Evolutionary conservation across 2,797 vertebrate genomes (phyloP).

Genomic region (Urophycis tenuis): DNA sequence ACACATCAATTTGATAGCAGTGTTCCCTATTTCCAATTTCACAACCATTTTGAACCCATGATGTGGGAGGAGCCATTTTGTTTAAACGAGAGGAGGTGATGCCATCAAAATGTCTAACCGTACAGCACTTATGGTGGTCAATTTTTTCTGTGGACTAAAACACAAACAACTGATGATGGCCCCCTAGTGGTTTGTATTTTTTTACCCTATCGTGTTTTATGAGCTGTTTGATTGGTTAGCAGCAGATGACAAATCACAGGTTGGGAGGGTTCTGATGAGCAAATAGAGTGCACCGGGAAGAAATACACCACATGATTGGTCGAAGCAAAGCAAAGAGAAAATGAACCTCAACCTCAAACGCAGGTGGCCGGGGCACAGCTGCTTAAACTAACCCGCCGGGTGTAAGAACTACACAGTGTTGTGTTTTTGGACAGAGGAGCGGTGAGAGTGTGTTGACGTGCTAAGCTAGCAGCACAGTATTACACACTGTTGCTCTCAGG

Average conservation of each 20-base stretch:
- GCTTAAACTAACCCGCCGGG: not conserved
- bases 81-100: not conserved
- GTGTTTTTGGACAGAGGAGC: not conserved
- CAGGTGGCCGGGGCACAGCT: not conserved
- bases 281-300: no score
- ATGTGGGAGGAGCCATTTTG: not conserved
- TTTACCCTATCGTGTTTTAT: no score
- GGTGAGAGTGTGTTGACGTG: not conserved
- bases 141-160: not conserved
- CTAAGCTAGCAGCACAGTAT: constrained; percentile 1
- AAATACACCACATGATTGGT: no score
- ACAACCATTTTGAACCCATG: not conserved
- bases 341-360: not conserved
- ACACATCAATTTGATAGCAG: not conserved
- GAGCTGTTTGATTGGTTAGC: no score
- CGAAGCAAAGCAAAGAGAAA: no score
- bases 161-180: not conserved
- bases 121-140: not conserved
- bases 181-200: not conserved
- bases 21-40: not conserved
- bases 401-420: not conserved
- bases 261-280: no score
- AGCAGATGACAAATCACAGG: no score
- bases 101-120: not conserved
- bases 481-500: not conserved